phyloP scores from a whole-genome alignment of 2,888 invertebrate genomes.

The Caenorhabditis panamensis region DNA sequence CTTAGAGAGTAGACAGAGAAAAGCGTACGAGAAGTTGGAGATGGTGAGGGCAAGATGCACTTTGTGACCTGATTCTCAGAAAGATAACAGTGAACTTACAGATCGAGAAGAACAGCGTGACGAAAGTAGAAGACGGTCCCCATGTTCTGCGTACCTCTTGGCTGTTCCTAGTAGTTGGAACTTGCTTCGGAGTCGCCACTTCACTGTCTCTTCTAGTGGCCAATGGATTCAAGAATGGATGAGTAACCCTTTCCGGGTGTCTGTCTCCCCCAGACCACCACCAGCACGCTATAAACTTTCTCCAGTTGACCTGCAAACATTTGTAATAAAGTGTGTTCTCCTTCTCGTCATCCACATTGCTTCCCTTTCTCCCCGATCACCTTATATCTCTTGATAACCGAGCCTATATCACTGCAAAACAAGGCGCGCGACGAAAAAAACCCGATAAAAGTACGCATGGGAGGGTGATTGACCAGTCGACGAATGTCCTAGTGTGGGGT shows the following conservation, averaged over 20 bases:
- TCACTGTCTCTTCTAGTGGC: conserved; percentile 39
- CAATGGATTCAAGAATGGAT: conserved; percentile 42
- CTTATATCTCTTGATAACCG: not conserved
- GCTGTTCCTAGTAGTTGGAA: conserved; percentile 26
- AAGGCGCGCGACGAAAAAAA: conserved; percentile 31
- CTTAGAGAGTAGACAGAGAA: not conserved
- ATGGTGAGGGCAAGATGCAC: conserved; percentile 20
- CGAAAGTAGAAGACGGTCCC: not conserved
- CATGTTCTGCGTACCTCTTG: conserved; percentile 14
- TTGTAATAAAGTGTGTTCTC: conserved; percentile 24
- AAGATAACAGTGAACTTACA: conserved; percentile 1
- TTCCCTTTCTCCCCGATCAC: not conserved
- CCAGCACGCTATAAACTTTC: conserved; percentile 20
- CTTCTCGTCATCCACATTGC: not conserved
- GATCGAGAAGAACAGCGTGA: conserved; percentile 14
- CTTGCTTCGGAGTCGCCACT: conserved; percentile 34
- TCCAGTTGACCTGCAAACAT: conserved; percentile 35
- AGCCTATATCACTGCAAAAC: conserved; percentile 1
- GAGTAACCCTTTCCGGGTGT: conserved; percentile 3
- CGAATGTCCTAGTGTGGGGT: conserved; percentile 12
- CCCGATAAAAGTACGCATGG: conserved; percentile 47
- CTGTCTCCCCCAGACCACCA: not conserved
- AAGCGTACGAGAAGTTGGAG: conserved; percentile 19
- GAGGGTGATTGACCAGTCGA: conserved; percentile 5
- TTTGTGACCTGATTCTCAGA: too few species aligned